These are phyloP conservation scores for Epinephelus fuscoguttatus DNA, from an alignment of 2,113 vertebrate genomes.

Conservation along the genomic window DNA sequence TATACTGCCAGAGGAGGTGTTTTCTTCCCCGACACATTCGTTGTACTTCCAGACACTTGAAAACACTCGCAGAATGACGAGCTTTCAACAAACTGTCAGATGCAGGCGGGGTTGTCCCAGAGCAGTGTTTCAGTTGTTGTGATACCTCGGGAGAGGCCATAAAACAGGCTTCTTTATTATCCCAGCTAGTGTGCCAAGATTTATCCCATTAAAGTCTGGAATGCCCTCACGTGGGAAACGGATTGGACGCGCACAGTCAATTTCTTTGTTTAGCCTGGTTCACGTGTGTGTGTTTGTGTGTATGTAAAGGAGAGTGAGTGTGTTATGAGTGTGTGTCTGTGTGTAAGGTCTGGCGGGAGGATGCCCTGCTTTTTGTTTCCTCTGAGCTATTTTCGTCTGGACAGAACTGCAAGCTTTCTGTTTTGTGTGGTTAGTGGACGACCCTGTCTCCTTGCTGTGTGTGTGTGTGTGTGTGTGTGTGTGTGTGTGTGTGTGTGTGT, in stretches of 20 bases:
- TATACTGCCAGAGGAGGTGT: neutral
- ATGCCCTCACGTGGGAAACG: slow-evolving; percentile 71
- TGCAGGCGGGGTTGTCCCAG: slow-evolving; percentile 8
- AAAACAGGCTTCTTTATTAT: slow-evolving; percentile 60
- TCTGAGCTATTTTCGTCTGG: slow-evolving; percentile 68
- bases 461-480: slow-evolving; percentile 27
- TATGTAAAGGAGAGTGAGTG: neutral
- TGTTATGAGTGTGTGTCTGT: slow-evolving; percentile 33
- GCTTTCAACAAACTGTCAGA: slow-evolving; percentile 15
- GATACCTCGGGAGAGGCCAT: slow-evolving; percentile 56
- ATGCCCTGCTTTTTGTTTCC: slow-evolving; percentile 71
- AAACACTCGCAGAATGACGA: slow-evolving; percentile 26
- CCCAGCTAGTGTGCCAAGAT: slow-evolving; percentile 60
- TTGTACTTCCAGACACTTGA: neutral
- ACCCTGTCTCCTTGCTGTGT: slow-evolving; percentile 5
- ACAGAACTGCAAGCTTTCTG: slow-evolving; percentile 51
- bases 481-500: slow-evolving; percentile 15
- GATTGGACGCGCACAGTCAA: slow-evolving; percentile 61
- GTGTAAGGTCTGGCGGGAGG: slow-evolving; percentile 48
- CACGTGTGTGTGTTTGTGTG: slow-evolving; percentile 40
- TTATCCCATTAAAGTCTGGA: slow-evolving; percentile 73
- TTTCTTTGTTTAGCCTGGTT: slow-evolving; percentile 68
- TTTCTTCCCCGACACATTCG: neutral
- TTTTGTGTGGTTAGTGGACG: slow-evolving; percentile 35
- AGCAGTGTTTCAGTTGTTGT: slow-evolving; percentile 48